These are phyloP conservation scores for Tupaia chinensis DNA, from an alignment of 2,113 vertebrate genomes.

Conservation along the genomic window DNA sequence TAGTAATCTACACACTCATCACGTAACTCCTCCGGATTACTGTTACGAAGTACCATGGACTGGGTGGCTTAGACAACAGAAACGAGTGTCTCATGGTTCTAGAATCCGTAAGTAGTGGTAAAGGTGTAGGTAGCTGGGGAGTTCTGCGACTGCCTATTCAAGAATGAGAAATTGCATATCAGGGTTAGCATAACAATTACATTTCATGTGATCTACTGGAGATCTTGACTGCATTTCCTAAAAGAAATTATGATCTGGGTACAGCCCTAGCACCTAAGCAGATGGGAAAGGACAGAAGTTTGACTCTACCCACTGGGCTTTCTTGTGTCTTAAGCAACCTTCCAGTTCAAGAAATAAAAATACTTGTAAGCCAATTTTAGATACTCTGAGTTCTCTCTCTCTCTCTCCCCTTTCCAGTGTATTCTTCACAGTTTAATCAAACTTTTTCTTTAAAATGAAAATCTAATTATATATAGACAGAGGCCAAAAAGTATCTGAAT, in stretches of 20 bases:
- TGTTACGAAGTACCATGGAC: neutral
- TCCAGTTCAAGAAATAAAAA: conserved; percentile 20
- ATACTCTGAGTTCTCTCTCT: neutral
- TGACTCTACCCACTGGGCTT: neutral
- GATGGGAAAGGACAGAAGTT: neutral
- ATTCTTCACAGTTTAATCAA: conserved; percentile 7
- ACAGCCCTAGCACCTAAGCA: neutral
- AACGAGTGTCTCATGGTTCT: neutral
- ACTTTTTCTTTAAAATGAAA: conserved; percentile 21
- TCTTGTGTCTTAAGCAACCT: neutral
- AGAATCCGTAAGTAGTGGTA: neutral
- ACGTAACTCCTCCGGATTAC: neutral
- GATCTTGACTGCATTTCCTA: neutral
- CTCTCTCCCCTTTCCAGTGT: neutral
- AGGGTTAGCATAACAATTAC: neutral
- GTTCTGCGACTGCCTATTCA: neutral
- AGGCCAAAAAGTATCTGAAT: too few species aligned
- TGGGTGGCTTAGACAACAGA: neutral
- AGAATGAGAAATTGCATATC: neutral
- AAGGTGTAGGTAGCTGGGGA: neutral
- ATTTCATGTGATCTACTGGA: neutral
- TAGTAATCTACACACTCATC: neutral
- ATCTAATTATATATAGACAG: neutral
- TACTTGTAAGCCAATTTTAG: neutral
- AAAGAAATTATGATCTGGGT: neutral